Evolutionary conservation across 2,888 invertebrate genomes (phyloP), one percentile per base, ranked within the genome.

Genomic region (Hartigia nigra): DNA sequence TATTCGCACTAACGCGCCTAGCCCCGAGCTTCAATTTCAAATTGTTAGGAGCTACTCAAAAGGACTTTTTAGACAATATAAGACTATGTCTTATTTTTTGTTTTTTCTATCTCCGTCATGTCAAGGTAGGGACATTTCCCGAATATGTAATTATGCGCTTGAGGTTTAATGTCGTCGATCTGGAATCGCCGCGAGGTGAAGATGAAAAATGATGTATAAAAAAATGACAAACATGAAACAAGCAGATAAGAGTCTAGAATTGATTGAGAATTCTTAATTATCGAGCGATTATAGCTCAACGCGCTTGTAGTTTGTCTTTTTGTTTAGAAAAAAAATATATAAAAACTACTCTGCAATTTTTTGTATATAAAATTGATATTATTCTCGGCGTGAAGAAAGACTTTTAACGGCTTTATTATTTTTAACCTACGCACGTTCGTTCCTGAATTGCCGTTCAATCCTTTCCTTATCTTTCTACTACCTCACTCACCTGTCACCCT

Each of bases 301-400:
- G 35, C 35, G 35, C 35, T 35, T 74, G 36, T 78, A 36, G 74
- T 69, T 78, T 78, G 39, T 74, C 76, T 76, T 84, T 82, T 76
- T 82, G 87, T 84, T 86, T 9, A 86, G 84, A 85, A 79, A 81
- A 83, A 83, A 87, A 87, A 85, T n/a, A n/a, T n/a, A n/a, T n/a
- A 83, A 88, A 89, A 88, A 90, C 90, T 90, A 89, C 90, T 90
- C 90, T 84, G 80, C 85, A 84, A 32, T 83, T 83, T 78, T 84
- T 86, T 87, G 86, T 87, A 88, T 83, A 88, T 82, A 83, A 76
- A 75, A 82, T 75, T 77, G 72, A 72, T 80, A 79, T 77, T 55
- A 55, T 23, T 55, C 82, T 81, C 77, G 79, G 77, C 80, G 78
- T 74, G 31, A 74, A 72, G 76, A 81, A 70, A 79, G 78, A 70